Percentiles rank a stretch among this genome's conserved stretches.
Evolutionary conservation across 2,888 invertebrate species (phyloP).

Genomic region (Homarus gammarus): DNA sequence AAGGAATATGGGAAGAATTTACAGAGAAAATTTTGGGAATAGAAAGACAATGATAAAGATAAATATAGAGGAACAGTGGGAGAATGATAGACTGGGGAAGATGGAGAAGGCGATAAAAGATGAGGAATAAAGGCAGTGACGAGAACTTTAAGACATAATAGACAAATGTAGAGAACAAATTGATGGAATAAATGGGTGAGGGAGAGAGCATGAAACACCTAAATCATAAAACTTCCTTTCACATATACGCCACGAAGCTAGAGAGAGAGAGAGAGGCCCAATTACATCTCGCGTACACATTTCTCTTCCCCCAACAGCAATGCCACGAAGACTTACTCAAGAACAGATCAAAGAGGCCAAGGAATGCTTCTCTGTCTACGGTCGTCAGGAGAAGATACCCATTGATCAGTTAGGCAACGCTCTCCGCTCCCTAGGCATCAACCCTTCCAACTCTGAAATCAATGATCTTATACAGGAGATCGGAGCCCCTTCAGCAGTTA

Average conservation of each 20-base stretch:
- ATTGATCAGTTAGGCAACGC: slow-evolving; percentile 56
- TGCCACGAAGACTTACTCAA: slow-evolving; percentile 52
- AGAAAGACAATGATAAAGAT: neutral
- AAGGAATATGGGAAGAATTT: no score
- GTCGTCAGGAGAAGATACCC: slow-evolving; percentile 46
- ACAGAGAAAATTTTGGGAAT: no score
- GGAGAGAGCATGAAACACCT: neutral
- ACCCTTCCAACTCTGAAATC: slow-evolving; percentile 72
- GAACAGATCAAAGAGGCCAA: slow-evolving; percentile 57
- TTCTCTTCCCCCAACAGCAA: slow-evolving; percentile 31
- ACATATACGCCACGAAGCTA: neutral
- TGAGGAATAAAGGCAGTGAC: neutral
- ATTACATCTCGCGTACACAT: neutral
- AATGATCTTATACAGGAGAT: slow-evolving; percentile 41
- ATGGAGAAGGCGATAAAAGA: neutral
- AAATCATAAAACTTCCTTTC: neutral
- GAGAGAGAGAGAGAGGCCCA: neutral
- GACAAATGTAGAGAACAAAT: neutral
- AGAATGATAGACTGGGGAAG: neutral
- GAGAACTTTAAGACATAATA: no score
- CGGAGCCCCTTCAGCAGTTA: slow-evolving; percentile 39
- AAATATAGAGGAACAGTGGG: neutral
- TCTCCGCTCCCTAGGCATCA: slow-evolving; percentile 67
- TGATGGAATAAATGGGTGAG: neutral
- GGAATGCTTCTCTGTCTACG: slow-evolving; percentile 70